phyloP scores from a whole-genome alignment of 2,113 vertebrate genomes.

The Opisthocomus hoazin region DNA sequence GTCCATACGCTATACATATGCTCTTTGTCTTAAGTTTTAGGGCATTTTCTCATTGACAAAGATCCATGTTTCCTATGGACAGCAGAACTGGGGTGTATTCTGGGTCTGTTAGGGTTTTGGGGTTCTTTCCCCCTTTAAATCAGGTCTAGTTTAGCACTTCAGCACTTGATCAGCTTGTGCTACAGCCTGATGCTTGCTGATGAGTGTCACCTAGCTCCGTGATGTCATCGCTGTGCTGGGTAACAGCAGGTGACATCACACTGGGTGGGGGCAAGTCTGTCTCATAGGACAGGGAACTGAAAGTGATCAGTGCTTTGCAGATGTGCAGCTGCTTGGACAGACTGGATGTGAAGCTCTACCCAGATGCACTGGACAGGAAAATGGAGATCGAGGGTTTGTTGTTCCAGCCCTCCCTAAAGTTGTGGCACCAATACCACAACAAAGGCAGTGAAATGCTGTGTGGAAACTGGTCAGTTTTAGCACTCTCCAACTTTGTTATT shows the following conservation, averaged over 20 bases:
- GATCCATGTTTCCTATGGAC: background rate
- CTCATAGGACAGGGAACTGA: background rate
- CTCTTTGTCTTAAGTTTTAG: background rate
- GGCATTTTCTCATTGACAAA: background rate
- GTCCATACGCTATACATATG: background rate
- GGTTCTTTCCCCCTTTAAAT: background rate
- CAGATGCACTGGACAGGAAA: background rate
- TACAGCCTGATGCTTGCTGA: background rate
- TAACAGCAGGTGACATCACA: background rate
- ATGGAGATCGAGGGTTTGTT: background rate
- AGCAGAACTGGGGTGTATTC: rapidly evolving
- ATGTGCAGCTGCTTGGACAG: background rate
- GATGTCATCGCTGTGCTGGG: rapidly evolving
- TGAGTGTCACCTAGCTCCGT: background rate
- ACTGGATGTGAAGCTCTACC: background rate
- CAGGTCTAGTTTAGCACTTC: background rate
- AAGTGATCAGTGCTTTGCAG: background rate
- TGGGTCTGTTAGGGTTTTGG: background rate
- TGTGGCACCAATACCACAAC: background rate
- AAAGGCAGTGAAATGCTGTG: background rate
- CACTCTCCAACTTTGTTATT: background rate
- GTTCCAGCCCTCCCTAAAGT: background rate
- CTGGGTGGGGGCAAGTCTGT: background rate
- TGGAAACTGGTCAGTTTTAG: background rate
- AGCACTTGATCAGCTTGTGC: background rate